phyloP scores from a whole-genome alignment of 2,113 vertebrate genomes.

The Coptodon rendalli region DNA sequence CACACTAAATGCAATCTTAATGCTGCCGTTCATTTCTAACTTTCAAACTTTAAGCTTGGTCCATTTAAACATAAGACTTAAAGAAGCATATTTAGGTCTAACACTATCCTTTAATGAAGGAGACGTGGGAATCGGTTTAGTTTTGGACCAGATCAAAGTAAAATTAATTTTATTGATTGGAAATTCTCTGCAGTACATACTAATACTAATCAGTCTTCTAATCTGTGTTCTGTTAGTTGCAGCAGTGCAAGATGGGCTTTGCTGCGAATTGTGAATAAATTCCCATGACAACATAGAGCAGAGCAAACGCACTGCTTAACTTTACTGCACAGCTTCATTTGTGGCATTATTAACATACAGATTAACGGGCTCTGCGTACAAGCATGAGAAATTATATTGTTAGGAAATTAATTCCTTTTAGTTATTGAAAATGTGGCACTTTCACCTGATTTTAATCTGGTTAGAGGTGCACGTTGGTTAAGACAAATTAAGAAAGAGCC shows the following conservation, averaged over 20 bases:
- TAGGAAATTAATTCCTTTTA: neutral
- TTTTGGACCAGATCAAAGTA: neutral
- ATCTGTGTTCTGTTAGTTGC: neutral
- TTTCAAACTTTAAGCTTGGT: neutral
- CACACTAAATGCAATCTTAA: neutral
- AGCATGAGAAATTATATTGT: neutral
- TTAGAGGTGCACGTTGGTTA: fast-evolving
- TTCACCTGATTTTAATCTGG: neutral
- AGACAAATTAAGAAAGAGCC: neutral
- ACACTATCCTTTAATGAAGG: neutral
- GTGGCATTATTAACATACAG: neutral
- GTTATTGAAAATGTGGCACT: neutral
- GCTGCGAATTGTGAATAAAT: neutral
- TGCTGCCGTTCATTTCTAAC: neutral
- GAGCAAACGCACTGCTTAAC: neutral
- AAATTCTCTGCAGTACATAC: neutral
- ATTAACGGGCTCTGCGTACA: fast-evolving
- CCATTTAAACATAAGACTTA: neutral
- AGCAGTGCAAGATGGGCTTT: neutral
- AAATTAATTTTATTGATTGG: neutral
- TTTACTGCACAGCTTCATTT: neutral
- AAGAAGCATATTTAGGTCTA: neutral
- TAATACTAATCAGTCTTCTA: neutral
- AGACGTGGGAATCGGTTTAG: neutral
- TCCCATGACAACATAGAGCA: neutral